A percentile compares a stretch with the other conserved stretches of the same genome.
Evolutionary conservation across 2,888 invertebrate genomes (phyloP).

Genomic region (Uropetala carovei): DNA sequence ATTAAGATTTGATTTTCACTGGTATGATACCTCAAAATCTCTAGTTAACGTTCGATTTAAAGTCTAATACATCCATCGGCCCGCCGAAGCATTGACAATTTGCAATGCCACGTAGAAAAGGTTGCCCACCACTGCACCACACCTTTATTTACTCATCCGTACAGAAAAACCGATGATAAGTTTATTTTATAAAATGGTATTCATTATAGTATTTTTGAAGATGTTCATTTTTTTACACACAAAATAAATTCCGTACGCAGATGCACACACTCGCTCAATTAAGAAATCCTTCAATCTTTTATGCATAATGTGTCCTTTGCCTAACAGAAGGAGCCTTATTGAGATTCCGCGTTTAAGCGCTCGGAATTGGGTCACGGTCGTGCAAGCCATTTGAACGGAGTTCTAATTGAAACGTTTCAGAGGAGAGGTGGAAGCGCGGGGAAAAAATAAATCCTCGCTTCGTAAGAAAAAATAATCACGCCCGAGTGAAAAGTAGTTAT

Average conservation of each 20-base stretch:
- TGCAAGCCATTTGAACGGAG: not conserved
- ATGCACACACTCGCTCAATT: not conserved
- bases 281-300: not conserved
- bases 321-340: not conserved
- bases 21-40: too few relatives aligned
- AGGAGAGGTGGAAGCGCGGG: not conserved
- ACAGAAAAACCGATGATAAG: too few relatives aligned
- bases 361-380: not conserved
- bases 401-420: not conserved
- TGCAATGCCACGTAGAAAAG: too few relatives aligned
- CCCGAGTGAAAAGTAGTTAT: not conserved
- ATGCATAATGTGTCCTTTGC: not conserved
- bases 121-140: too few relatives aligned
- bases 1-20: too few relatives aligned
- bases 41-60: too few relatives aligned
- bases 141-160: too few relatives aligned
- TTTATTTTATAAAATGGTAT: too few relatives aligned
- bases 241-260: not conserved
- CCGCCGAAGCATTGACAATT: too few relatives aligned
- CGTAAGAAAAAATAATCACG: not conserved
- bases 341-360: not conserved
- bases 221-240: too few relatives aligned
- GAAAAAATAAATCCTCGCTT: not conserved
- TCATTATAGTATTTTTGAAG: too few relatives aligned
- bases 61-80: too few relatives aligned